These are phyloP conservation scores for Netelia inedita DNA, from an alignment of 2,888 invertebrate genomes.

Conservation along the genomic window DNA sequence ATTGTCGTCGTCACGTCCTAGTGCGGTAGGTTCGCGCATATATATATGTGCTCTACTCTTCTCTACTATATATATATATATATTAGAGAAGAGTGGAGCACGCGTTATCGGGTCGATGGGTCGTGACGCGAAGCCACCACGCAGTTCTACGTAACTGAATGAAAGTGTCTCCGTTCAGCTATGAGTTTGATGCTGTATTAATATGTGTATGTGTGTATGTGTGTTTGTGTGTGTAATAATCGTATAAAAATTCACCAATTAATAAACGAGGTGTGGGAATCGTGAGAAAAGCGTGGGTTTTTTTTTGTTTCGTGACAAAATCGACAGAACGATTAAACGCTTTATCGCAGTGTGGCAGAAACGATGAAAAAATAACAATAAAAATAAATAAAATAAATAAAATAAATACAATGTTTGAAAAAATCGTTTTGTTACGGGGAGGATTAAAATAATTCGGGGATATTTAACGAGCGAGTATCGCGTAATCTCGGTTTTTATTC, in stretches of 20 bases:
- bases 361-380: background rate
- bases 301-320: background rate
- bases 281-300: background rate
- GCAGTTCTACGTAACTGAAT: conserved; percentile 63
- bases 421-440: too few species aligned
- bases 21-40: conserved; percentile 1
- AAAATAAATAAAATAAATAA: background rate
- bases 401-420: background rate
- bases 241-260: conserved; percentile 18
- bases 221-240: background rate
- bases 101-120: conserved; percentile 65
- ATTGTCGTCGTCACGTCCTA: conserved; percentile 51
- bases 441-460: too few species aligned
- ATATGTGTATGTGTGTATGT: background rate
- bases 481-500: too few species aligned
- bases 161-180: conserved; percentile 53
- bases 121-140: conserved; percentile 64
- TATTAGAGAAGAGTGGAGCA: conserved; percentile 39
- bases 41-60: background rate
- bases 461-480: background rate
- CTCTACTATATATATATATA: background rate
- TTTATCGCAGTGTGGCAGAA: background rate
- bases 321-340: background rate
- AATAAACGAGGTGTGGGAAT: conserved; percentile 22
- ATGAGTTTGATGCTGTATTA: background rate